phyloP scores from a whole-genome alignment of 2,888 invertebrate species.

The Lingula anatina region DNA sequence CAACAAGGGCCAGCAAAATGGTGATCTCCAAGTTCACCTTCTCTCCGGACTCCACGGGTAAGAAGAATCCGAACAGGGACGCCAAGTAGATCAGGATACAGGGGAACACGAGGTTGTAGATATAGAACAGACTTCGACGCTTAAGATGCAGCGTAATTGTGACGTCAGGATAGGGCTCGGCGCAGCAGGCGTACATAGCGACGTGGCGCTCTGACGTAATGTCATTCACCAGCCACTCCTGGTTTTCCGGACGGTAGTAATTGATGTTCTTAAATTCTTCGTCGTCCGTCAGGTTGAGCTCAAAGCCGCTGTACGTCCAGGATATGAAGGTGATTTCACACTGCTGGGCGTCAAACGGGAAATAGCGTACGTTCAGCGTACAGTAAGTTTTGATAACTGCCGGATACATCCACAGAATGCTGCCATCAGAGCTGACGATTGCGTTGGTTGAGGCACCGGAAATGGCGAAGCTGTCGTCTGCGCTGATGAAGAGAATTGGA shows the following conservation, averaged over 20 bases:
- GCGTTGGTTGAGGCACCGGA: too few species aligned
- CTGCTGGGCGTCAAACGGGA: constrained; percentile 56
- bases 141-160: too few species aligned
- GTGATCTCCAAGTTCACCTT: too few species aligned
- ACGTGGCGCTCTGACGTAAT: constrained; percentile 51
- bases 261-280: constrained; percentile 16
- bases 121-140: too few species aligned
- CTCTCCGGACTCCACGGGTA: too few species aligned
- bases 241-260: constrained; percentile 74
- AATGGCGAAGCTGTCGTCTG: constrained; percentile 26
- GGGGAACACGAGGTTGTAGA: too few species aligned
- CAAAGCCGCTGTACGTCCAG: constrained; percentile 55
- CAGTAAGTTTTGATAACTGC: constrained; percentile 55
- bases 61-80: too few species aligned
- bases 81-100: too few species aligned
- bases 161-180: too few species aligned
- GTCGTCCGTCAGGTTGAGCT: constrained; percentile 35
- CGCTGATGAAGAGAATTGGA: too few species aligned
- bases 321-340: constrained; percentile 55
- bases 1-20: too few species aligned
- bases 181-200: constrained; percentile 49
- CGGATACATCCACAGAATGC: constrained; percentile 55
- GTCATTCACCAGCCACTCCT: constrained; percentile 70
- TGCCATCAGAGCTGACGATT: constrained; percentile 53
- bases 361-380: constrained; percentile 55